Evolutionary conservation across 2,113 vertebrate genomes (phyloP).

Genomic region (Sapayoa aenigma): DNA sequence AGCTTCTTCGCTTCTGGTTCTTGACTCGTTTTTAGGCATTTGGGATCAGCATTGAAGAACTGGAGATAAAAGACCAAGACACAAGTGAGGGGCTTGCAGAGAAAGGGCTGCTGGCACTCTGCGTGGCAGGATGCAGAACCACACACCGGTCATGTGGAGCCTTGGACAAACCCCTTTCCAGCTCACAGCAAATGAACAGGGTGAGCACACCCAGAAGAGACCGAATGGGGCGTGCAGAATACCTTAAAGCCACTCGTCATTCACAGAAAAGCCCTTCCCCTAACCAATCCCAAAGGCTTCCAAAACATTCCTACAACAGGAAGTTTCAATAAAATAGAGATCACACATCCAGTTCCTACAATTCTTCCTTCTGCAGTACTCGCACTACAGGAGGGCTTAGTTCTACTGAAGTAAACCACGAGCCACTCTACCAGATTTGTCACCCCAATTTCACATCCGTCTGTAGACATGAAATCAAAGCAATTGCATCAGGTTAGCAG

Average conservation of each 20-base stretch:
- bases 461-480: background rate
- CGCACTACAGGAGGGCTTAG: background rate
- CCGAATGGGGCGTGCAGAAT: background rate
- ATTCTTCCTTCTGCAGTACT: background rate
- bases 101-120: no score
- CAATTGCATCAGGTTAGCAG: background rate
- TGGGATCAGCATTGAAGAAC: background rate
- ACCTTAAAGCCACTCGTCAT: no score
- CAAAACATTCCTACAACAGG: background rate
- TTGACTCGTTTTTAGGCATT: background rate
- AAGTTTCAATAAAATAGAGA: background rate
- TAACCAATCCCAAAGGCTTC: background rate
- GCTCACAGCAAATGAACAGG: background rate
- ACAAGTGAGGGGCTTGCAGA: background rate
- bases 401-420: background rate
- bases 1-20: background rate
- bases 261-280: background rate
- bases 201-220: background rate
- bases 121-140: background rate
- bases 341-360: background rate
- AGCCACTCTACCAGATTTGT: background rate
- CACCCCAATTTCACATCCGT: background rate
- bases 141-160: fast-evolving
- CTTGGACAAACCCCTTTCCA: background rate
- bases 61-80: background rate